Evolutionary conservation across 2,888 invertebrate species (phyloP).

Genomic region (Diplolepis rosae): DNA sequence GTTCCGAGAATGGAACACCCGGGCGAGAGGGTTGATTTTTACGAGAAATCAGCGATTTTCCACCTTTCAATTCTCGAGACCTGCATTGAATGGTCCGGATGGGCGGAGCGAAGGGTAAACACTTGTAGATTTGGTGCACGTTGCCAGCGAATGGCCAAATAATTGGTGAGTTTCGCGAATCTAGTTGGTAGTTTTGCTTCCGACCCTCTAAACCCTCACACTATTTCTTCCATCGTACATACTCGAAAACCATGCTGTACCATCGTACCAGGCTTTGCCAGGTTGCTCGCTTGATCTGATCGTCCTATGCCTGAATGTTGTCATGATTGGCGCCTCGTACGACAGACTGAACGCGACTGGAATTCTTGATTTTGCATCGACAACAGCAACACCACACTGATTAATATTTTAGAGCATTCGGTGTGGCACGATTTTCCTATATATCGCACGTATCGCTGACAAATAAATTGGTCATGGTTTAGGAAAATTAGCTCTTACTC

Average conservation of each 20-base stretch:
- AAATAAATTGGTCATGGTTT: background rate
- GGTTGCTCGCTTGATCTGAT: conserved; percentile 43
- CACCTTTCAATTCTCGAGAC: conserved; percentile 41
- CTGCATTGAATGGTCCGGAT: conserved; percentile 32
- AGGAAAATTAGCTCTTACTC: too few relatives aligned
- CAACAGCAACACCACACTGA: conserved; percentile 47
- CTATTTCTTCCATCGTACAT: conserved; percentile 49
- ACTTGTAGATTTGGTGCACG: conserved; percentile 73
- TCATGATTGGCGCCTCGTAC: conserved; percentile 69
- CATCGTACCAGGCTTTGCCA: conserved; percentile 44
- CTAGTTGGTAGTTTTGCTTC: conserved; percentile 50
- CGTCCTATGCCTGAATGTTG: conserved; percentile 66
- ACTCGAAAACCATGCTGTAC: conserved; percentile 40
- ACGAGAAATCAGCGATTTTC: conserved; percentile 63
- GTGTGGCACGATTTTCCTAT: conserved; percentile 16
- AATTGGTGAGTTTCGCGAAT: conserved; percentile 70
- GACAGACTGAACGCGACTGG: conserved; percentile 62
- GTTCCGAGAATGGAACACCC: conserved; percentile 37
- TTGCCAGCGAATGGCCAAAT: conserved; percentile 71
- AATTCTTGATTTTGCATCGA: conserved; percentile 66
- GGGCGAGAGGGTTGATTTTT: conserved; percentile 45
- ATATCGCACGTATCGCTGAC: conserved; percentile 1
- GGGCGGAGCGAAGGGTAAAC: conserved; percentile 58
- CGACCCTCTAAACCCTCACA: conserved; percentile 40
- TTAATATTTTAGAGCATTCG: conserved; percentile 61